Conservation (phyloP, 2,113 vertebrate genomes). For the Boulengeromyrus knoepffleri region DNA sequence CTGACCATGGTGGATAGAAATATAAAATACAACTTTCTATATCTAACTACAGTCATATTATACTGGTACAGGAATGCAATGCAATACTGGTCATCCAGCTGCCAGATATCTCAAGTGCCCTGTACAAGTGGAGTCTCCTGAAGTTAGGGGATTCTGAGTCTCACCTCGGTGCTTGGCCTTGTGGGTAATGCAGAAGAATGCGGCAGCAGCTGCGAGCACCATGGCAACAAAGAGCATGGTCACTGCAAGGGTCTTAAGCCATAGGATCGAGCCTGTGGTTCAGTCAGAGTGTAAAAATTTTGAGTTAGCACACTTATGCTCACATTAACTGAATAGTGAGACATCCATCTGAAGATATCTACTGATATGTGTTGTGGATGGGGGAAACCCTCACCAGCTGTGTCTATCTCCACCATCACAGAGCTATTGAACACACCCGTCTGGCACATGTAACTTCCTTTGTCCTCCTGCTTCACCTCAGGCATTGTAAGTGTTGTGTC, state of each 20-base stretch:
- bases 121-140: not conserved
- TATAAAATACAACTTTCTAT: not conserved
- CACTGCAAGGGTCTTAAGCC: conserved; percentile 50
- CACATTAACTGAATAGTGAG: not conserved
- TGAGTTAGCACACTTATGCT: not conserved
- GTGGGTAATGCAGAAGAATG: conserved; percentile 45
- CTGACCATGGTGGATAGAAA: not conserved
- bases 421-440: conserved; percentile 8
- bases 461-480: conserved; percentile 21
- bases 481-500: conserved; percentile 1
- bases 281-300: not conserved
- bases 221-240: conserved; percentile 44
- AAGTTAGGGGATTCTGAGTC: not conserved
- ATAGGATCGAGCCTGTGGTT: conserved; percentile 42
- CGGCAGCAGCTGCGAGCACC: conserved; percentile 38
- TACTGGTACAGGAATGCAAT: not conserved
- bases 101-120: not conserved
- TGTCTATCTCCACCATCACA: conserved; percentile 27
- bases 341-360: not conserved
- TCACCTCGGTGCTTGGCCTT: conserved; percentile 47
- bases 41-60: not conserved
- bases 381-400: conserved; percentile 22
- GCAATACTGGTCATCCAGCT: not conserved
- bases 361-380: not conserved
- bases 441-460: conserved; percentile 33